phyloP scores from a whole-genome alignment of 2,113 vertebrate species.

The Stercorarius parasiticus region DNA sequence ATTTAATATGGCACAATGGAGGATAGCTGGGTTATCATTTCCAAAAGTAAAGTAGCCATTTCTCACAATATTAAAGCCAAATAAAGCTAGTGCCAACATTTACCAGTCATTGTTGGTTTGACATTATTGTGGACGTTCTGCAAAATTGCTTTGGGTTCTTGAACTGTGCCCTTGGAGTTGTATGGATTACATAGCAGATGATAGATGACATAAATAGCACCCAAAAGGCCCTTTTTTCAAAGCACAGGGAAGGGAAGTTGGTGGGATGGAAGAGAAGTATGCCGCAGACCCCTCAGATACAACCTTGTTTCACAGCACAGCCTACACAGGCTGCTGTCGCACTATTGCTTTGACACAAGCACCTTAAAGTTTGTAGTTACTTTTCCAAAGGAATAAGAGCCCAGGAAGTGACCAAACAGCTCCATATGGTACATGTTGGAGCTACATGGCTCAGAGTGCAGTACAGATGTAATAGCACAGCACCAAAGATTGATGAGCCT shows the following conservation, averaged over 20 bases:
- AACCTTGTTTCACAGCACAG: background rate
- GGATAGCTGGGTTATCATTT: background rate
- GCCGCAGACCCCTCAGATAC: background rate
- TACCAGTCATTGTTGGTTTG: background rate
- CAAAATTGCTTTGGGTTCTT: background rate
- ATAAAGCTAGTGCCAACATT: background rate
- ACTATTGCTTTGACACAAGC: background rate
- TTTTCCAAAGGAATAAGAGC: background rate
- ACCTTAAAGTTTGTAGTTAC: background rate
- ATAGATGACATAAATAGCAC: background rate
- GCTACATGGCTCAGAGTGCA: fast-evolving
- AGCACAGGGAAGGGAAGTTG: background rate
- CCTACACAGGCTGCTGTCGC: background rate
- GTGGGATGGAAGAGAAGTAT: background rate
- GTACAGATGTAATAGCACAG: background rate
- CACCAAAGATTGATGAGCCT: background rate
- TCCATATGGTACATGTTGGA: background rate
- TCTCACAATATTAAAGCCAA: background rate
- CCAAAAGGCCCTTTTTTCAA: background rate
- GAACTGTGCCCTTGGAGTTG: background rate
- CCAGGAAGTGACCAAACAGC: background rate
- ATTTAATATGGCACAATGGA: background rate
- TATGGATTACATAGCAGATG: background rate
- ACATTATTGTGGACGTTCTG: background rate
- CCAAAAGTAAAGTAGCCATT: background rate